Evolutionary conservation across 2,888 invertebrate genomes (phyloP).

Genomic region (Eupithecia exiguata): DNA sequence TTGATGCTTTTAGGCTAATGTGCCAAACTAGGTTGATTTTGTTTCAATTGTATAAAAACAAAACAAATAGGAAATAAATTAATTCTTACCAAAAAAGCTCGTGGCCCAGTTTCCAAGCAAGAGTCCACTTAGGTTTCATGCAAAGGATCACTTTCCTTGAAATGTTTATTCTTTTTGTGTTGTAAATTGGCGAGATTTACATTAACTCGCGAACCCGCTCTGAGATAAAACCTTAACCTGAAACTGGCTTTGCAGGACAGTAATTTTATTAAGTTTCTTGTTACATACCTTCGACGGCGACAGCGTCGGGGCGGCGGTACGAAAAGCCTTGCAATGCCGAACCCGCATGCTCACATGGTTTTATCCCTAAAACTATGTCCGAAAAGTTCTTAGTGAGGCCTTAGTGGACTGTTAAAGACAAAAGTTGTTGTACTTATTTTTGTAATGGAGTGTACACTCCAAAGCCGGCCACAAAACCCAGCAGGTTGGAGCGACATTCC

Average conservation of each 20-base stretch:
- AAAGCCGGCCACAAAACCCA: too few relatives aligned
- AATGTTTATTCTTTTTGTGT: conserved; percentile 11
- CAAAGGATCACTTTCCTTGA: conserved; percentile 6
- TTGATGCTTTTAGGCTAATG: not conserved
- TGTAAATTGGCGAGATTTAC: conserved; percentile 10
- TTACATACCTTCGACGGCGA: too few relatives aligned
- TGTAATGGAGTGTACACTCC: too few relatives aligned
- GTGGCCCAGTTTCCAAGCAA: conserved; percentile 4
- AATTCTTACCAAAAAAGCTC: not conserved
- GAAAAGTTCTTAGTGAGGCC: too few relatives aligned
- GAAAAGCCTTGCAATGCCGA: too few relatives aligned
- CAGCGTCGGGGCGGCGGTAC: too few relatives aligned
- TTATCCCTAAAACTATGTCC: too few relatives aligned
- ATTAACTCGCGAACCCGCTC: not conserved
- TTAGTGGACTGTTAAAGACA: too few relatives aligned
- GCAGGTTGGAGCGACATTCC: too few relatives aligned
- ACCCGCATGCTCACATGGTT: too few relatives aligned
- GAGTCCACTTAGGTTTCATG: not conserved
- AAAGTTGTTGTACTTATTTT: too few relatives aligned
- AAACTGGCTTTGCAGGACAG: not conserved
- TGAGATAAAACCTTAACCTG: not conserved
- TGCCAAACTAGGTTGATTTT: not conserved
- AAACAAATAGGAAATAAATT: not conserved
- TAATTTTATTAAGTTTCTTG: too few relatives aligned
- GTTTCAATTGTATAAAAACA: not conserved